Conservation (phyloP, 1,140 invertebrate genomes). For the Drosophila novamexicana region DNA sequence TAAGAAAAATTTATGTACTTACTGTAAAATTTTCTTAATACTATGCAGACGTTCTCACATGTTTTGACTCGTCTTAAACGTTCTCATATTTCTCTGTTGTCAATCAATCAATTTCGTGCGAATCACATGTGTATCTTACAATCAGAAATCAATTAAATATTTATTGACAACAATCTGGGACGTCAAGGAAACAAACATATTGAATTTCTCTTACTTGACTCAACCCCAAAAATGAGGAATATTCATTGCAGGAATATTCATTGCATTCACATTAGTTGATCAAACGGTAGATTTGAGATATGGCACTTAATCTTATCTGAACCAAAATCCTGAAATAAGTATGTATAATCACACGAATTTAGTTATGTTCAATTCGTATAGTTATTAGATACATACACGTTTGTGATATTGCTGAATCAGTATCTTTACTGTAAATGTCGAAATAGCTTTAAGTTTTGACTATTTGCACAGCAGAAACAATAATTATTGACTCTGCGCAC, state of each 20-base stretch:
- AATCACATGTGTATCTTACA: slow-evolving; percentile 33
- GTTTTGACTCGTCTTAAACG: slow-evolving; percentile 9
- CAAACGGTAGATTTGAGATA: neutral
- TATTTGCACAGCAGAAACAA: too few relatives aligned
- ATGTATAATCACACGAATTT: too few relatives aligned
- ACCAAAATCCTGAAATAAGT: too few relatives aligned
- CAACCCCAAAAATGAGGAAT: neutral
- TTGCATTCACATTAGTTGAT: neutral
- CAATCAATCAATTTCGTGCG: slow-evolving; percentile 58
- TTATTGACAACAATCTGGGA: slow-evolving; percentile 53
- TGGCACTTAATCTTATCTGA: too few relatives aligned
- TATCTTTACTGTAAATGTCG: too few relatives aligned
- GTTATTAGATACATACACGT: too few relatives aligned
- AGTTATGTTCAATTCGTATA: too few relatives aligned
- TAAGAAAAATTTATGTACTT: too few relatives aligned
- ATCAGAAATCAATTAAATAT: slow-evolving; percentile 68
- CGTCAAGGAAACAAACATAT: slow-evolving; percentile 41
- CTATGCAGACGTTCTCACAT: neutral
- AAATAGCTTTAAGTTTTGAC: too few relatives aligned
- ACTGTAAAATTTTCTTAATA: too few relatives aligned
- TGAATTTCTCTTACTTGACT: slow-evolving; percentile 36
- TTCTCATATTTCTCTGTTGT: neutral
- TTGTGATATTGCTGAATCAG: too few relatives aligned
- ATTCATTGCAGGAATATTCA: neutral
- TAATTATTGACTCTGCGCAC: too few relatives aligned